A percentile compares a stretch with the other conserved stretches of the same genome.
Conservation (phyloP, 2,113 vertebrate species). For the Neogobius melanostomus region DNA sequence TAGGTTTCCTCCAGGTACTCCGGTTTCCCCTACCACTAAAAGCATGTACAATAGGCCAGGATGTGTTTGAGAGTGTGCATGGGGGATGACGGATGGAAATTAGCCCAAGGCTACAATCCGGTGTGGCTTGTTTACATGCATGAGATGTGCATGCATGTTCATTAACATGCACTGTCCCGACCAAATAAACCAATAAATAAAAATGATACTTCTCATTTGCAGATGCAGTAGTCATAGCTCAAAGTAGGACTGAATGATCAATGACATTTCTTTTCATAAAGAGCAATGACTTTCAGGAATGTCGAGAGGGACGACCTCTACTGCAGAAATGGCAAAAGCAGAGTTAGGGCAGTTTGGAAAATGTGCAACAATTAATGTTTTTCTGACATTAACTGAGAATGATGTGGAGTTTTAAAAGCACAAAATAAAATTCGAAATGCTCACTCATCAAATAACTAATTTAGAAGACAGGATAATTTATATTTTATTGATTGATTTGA, state of each 20-base stretch:
- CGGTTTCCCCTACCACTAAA: no score
- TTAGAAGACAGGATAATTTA: background rate
- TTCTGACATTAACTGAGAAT: background rate
- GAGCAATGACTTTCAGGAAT: background rate
- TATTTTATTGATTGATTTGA: background rate
- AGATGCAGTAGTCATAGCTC: background rate
- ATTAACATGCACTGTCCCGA: no score
- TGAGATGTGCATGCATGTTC: no score
- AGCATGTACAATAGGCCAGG: no score
- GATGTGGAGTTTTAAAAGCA: background rate
- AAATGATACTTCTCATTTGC: background rate
- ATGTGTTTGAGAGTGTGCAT: no score
- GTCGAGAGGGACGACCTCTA: background rate
- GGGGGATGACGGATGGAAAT: no score
- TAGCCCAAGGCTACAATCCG: no score
- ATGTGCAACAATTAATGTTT: background rate
- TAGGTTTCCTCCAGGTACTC: no score
- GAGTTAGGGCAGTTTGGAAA: background rate
- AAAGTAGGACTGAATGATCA: background rate
- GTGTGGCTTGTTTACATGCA: no score
- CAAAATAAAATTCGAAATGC: background rate
- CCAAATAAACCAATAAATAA: no score
- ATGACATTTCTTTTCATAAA: constrained; percentile 10
- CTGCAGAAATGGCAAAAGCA: background rate
- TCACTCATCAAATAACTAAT: background rate